These are phyloP conservation scores for Clanis bilineata DNA, from an alignment of 2,888 invertebrate genomes.

Conservation along the genomic window DNA sequence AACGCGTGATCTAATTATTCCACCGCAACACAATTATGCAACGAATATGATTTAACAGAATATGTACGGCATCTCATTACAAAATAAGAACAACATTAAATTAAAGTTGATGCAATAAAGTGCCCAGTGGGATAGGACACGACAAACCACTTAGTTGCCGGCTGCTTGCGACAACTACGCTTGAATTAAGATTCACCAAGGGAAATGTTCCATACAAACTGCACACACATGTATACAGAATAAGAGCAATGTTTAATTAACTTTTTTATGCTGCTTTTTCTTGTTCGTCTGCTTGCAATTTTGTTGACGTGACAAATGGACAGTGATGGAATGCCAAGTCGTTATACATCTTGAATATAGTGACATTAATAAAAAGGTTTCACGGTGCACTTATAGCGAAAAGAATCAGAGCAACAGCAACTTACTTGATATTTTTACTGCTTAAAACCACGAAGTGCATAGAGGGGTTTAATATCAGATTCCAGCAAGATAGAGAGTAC, in stretches of 20 bases:
- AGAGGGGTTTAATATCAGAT: too few relatives aligned
- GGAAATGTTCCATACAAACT: conserved; percentile 14
- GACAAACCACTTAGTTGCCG: conserved; percentile 58
- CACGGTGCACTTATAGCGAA: too few relatives aligned
- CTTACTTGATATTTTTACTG: too few relatives aligned
- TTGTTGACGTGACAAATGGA: neutral
- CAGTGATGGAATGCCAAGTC: neutral
- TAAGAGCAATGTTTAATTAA: neutral
- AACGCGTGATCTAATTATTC: conserved; percentile 13
- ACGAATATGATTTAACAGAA: conserved; percentile 47
- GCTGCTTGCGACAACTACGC: conserved; percentile 41
- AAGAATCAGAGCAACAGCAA: too few relatives aligned
- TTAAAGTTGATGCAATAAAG: conserved; percentile 42
- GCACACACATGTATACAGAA: neutral
- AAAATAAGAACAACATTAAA: conserved; percentile 45
- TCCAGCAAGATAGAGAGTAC: too few relatives aligned
- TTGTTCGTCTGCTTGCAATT: neutral
- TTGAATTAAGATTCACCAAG: conserved; percentile 42
- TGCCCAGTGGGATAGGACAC: conserved; percentile 56
- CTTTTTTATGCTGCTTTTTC: neutral
- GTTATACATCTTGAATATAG: too few relatives aligned
- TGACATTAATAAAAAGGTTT: too few relatives aligned
- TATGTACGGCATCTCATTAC: conserved; percentile 48
- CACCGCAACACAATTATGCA: conserved; percentile 18
- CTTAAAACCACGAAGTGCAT: too few relatives aligned